Conservation (phyloP, 2,797 vertebrate species). For the Psittacula echo region DNA sequence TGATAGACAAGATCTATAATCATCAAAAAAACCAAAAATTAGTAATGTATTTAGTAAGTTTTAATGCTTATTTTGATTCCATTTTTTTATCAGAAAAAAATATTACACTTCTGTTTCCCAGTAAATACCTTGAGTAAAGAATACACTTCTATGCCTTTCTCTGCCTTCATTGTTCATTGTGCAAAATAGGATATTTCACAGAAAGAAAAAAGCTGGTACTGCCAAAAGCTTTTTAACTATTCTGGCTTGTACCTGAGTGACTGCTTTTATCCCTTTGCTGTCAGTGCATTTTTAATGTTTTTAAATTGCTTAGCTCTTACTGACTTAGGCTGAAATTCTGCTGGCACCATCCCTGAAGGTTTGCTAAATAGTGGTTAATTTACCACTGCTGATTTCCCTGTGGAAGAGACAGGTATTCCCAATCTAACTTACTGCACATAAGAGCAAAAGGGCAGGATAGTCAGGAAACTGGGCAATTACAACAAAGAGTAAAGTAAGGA, state of each 20-base stretch:
- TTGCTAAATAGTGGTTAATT: slow-evolving; percentile 21
- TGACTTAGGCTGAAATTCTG: slow-evolving; percentile 56
- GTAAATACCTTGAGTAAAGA: background rate
- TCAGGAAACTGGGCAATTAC: background rate
- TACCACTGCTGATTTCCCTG: slow-evolving; percentile 40
- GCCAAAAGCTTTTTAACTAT: background rate
- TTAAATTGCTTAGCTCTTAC: slow-evolving; percentile 33
- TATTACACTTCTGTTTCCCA: background rate
- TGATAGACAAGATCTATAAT: background rate
- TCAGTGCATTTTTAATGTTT: slow-evolving; percentile 50
- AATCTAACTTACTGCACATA: background rate
- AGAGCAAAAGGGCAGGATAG: slow-evolving; percentile 8
- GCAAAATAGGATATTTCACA: background rate
- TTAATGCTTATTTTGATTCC: background rate
- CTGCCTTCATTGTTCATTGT: background rate
- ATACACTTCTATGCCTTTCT: background rate
- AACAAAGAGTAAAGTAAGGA: background rate
- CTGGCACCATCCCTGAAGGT: slow-evolving; percentile 11
- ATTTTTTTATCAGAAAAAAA: background rate
- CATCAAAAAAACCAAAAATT: slow-evolving; percentile 17
- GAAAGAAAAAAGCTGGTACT: background rate
- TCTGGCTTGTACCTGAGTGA: background rate
- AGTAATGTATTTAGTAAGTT: background rate
- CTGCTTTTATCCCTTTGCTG: slow-evolving; percentile 30
- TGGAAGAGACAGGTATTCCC: slow-evolving; percentile 27